Evolutionary conservation across 2,888 invertebrate genomes (phyloP), one percentile per base, ranked within the genome.

Genomic region (Platycheirus rosarum): DNA sequence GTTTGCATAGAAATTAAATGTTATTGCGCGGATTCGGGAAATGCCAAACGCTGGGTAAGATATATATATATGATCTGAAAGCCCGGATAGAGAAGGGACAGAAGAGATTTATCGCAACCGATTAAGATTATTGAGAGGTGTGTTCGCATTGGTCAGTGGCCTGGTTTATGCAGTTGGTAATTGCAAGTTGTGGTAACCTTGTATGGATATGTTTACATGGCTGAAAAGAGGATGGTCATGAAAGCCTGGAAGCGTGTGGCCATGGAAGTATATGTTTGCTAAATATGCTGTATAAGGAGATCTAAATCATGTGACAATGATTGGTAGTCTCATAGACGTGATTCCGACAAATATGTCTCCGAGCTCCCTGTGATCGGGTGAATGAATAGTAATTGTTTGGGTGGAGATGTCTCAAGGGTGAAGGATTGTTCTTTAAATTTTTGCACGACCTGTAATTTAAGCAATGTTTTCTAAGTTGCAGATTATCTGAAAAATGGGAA

Each of bases 71-170:
- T 16, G 69, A 65, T 37, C 18, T 23, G n/a, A 6, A 55, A 35
- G 18, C 29, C 49, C 2, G 32, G 14, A 32, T 11, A 37, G 7
- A 55, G 14, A 35, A 48, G 16, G 26, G 57, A 14, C 26, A 49
- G 16, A 29, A 11, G 62, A 82, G 82, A 82, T 82, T 82, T 82
- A 82, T 82, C 82, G 77, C 68, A 44, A 35, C 18, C 82, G 82
- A 82, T 82, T 66, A 77, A 82, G 82, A 77, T 77, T 73, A 82
- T 76, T 73, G 82, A 82, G 82, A 82, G 82, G 82, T 77, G 82
- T 82, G 82, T 82, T 82, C 68, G 75, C 75, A 75, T 62, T 70
- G 75, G 76, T 71, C 76, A 75, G 46, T 75, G 75, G 69, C 66
- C 29, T 60, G 60, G 60, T 60, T 60, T 60, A 44, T 76, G 62